Evolutionary conservation across 2,113 vertebrate genomes (phyloP).

Genomic region (Heliornis fulica): DNA sequence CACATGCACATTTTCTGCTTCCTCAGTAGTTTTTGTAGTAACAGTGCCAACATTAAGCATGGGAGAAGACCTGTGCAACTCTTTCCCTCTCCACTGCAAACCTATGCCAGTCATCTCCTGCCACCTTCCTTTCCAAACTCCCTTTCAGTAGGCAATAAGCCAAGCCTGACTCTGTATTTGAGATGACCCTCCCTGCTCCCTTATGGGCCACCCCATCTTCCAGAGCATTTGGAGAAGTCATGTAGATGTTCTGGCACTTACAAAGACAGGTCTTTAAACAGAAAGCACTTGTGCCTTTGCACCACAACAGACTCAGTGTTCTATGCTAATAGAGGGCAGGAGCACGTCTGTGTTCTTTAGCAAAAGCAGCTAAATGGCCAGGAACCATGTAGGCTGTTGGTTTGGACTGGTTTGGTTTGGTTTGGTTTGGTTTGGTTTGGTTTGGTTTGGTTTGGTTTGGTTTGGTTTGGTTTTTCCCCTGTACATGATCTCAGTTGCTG

Average conservation of each 20-base stretch:
- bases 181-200: background rate
- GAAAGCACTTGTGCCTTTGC: background rate
- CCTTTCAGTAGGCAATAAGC: background rate
- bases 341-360: background rate
- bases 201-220: background rate
- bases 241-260: background rate
- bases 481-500: background rate
- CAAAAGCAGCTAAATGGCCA: background rate
- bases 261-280: background rate
- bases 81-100: background rate
- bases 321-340: background rate
- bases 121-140: background rate
- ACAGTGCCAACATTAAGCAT: background rate
- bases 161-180: background rate
- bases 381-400: background rate
- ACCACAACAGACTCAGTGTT: background rate
- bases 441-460: no score
- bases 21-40: background rate
- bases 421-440: no score
- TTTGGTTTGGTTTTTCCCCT: background rate
- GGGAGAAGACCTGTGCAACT: background rate
- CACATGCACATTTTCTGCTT: background rate
- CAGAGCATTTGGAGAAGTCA: background rate
- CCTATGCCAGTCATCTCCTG: background rate
- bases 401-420: no score